These are phyloP conservation scores for Laticauda colubrina DNA, from an alignment of 2,113 vertebrate genomes.

Conservation along the genomic window DNA sequence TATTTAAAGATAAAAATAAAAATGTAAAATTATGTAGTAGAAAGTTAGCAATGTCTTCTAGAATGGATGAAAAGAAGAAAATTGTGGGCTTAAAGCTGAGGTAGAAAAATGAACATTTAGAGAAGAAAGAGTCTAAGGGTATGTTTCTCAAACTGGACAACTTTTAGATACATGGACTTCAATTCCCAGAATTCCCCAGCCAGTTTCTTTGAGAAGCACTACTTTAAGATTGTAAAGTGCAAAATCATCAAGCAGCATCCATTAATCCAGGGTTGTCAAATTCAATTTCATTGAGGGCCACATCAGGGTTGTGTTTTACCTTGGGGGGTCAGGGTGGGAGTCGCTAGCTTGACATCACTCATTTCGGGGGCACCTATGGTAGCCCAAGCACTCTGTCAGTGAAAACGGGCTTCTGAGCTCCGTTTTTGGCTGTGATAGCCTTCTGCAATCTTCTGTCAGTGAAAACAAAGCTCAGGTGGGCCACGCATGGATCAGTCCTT, in stretches of 20 bases:
- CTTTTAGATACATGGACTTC: not conserved
- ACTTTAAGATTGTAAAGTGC: not conserved
- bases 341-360: too few relatives aligned
- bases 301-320: too few relatives aligned
- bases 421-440: too few relatives aligned
- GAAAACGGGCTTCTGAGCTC: too few relatives aligned
- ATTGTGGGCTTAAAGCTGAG: not conserved
- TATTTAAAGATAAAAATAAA: not conserved
- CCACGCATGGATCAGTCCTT: too few relatives aligned
- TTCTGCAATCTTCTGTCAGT: too few relatives aligned
- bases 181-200: not conserved
- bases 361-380: too few relatives aligned
- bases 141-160: not conserved
- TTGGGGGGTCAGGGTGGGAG: too few relatives aligned
- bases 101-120: not conserved
- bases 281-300: too few relatives aligned
- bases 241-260: not conserved
- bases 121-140: not conserved
- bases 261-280: too few relatives aligned
- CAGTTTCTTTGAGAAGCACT: not conserved
- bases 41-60: not conserved
- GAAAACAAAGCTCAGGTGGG: too few relatives aligned
- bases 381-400: too few relatives aligned
- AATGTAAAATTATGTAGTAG: not conserved
- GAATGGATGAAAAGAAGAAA: not conserved